phyloP scores from a whole-genome alignment of 2,113 vertebrate genomes.

The Menidia beryllina region DNA sequence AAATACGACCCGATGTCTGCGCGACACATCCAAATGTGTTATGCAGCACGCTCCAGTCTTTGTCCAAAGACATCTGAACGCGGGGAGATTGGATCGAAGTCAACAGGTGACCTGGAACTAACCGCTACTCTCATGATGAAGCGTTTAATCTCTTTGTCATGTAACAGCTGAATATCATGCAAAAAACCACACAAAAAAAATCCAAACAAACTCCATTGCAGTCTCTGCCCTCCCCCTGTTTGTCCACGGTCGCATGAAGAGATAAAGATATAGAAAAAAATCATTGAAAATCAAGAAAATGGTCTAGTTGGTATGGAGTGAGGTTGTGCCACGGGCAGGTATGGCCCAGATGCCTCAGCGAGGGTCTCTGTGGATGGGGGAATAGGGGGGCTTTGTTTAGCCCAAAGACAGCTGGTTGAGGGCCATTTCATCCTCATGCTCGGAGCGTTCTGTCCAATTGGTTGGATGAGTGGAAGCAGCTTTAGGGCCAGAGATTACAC shows the following conservation, averaged over 20 bases:
- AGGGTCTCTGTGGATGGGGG: conserved; percentile 20
- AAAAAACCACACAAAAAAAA: too few relatives aligned
- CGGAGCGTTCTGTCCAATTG: conserved; percentile 61
- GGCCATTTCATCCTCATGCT: conserved; percentile 50
- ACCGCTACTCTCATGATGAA: not conserved
- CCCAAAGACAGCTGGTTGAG: conserved; percentile 41
- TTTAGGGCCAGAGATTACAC: conserved; percentile 75
- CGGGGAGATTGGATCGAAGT: conserved; percentile 17
- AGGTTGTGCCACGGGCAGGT: not conserved
- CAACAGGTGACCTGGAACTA: conserved; percentile 48
- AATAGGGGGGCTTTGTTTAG: conserved; percentile 49
- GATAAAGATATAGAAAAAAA: not conserved
- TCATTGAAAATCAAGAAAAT: not conserved
- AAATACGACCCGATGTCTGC: not conserved
- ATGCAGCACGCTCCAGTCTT: not conserved
- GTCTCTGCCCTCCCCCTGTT: too few relatives aligned
- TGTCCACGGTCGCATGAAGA: not conserved
- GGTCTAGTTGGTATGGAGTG: not conserved
- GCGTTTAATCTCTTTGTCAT: not conserved
- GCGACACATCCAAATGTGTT: not conserved
- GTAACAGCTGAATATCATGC: not conserved
- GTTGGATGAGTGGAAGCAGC: conserved; percentile 63
- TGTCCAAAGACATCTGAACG: not conserved
- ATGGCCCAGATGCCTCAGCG: not conserved
- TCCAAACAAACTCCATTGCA: not conserved